Percentiles rank a stretch among this genome's conserved stretches.
Conservation (phyloP, 64 coral and sea anemone genomes). For the Acropora yongei region DNA sequence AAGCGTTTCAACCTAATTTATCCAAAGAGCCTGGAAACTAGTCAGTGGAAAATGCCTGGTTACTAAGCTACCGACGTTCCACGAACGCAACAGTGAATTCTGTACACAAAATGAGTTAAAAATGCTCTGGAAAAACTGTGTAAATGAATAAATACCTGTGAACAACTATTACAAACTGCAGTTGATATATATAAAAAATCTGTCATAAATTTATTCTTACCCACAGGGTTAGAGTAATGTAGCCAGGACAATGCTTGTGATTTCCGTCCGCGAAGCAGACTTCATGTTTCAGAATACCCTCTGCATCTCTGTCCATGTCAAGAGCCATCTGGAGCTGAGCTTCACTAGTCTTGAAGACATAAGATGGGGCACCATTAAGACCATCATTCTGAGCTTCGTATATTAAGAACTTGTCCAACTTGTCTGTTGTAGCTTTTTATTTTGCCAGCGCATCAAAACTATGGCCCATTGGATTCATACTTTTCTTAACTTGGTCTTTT, state of each 20-base stretch:
- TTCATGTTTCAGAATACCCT: neutral
- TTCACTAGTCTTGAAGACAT: too few relatives aligned
- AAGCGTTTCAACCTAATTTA: constrained; percentile 6
- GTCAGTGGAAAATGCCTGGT: constrained; percentile 2
- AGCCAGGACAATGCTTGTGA: constrained; percentile 60
- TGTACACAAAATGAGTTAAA: neutral
- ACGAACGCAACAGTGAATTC: neutral
- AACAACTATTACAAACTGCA: neutral
- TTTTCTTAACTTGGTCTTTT: constrained; percentile 23
- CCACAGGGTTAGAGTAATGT: constrained; percentile 67
- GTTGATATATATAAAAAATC: neutral
- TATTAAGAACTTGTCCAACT: too few relatives aligned
- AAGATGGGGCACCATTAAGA: too few relatives aligned
- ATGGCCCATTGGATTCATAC: constrained; percentile 48
- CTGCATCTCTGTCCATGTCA: too few relatives aligned
- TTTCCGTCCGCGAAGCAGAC: constrained; percentile 73
- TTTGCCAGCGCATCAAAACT: constrained; percentile 76
- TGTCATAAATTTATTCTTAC: constrained; percentile 54
- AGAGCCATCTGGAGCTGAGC: too few relatives aligned
- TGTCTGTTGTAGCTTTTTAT: constrained; percentile 71
- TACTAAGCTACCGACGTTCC: constrained; percentile 14
- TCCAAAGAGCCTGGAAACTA: neutral
- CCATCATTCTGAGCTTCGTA: constrained; percentile 22
- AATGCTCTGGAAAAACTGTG: constrained; percentile 7
- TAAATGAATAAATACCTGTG: neutral